Base-by-base conservation (phyloP, 2,888 invertebrate genomes). In the Epicampocera succincta region DNA sequence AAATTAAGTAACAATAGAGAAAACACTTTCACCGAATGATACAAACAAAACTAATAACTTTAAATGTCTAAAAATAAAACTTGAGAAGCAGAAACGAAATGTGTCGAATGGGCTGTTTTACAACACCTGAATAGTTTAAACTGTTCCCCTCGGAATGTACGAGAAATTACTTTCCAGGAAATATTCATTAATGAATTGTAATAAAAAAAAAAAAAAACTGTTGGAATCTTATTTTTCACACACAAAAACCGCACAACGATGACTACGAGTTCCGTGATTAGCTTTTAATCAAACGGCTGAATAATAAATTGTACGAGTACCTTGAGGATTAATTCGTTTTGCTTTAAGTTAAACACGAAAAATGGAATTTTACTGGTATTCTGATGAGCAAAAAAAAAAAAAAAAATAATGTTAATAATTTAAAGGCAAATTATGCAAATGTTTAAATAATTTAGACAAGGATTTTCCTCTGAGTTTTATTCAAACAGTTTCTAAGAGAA, bases 291-390 rank as follows among this genome's bases (percentile, higher is more conserved):
- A 68, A 75, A 68, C 42, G 50, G 60, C 50, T 68, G 68, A 68
- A 75, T 75, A 75, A 75, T 68, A 60, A 60, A 68, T 68, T 33
- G 50, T 21, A n/a, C n/a, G n/a, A n/a, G n/a, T n/a, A 75, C 66
- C 66, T 75, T 75, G 50, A 68, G 68, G 75, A 68, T 38, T 60
- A 4, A 29, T 29, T 29, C 6, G 33, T 75, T 74, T n/a, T 2
- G 29, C 44, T 44, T 56, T 25, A 11, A 42, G 60, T 11, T 9
- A 38, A 63, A 21, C 19, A 44, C 9, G 38, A 46, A 56, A 38
- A 21, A 19, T 15, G 17, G 15, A 19, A 4, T 15, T 54, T 25
- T 12, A 15, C n/a, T n/a, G 11, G 15, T 48, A 48, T 21, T 56
- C 21, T 29, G 12, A 11, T 3, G 15, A 9, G n/a, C n/a, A 25